Evolutionary conservation across 1,140 invertebrate species (phyloP).

Genomic region (Sinonovacula constricta): DNA sequence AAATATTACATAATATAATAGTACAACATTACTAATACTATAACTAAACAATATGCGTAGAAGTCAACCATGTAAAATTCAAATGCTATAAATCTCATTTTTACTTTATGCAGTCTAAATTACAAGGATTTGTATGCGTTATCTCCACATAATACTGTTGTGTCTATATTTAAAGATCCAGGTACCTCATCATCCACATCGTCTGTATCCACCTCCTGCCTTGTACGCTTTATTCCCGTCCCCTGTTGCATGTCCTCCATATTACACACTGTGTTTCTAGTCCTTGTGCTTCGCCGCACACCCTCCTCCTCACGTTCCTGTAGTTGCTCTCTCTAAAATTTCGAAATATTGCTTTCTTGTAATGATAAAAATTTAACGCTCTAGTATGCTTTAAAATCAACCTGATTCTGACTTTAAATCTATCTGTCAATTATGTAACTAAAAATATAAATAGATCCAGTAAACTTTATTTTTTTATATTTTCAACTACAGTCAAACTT

Average conservation of each 20-base stretch:
- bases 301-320: conserved; percentile 66
- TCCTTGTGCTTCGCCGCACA: conserved; percentile 82
- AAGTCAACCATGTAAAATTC: conserved; percentile 1
- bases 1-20: not conserved
- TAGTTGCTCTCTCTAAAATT: conserved; percentile 36
- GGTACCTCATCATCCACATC: conserved; percentile 16
- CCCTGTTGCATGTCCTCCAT: conserved; percentile 50
- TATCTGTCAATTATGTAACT: not conserved
- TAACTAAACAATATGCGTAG: not conserved
- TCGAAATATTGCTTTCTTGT: not conserved
- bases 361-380: conserved; percentile 5
- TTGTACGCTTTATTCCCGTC: conserved; percentile 42
- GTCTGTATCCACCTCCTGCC: conserved; percentile 50
- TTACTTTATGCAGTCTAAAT: too few species aligned
- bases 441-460: not conserved
- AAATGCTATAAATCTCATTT: not conserved
- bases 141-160: not conserved
- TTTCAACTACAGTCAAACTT: not conserved
- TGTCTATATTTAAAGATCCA: not conserved
- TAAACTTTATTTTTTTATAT: not conserved
- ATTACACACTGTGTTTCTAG: conserved; percentile 80
- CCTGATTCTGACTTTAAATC: not conserved
- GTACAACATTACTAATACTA: not conserved
- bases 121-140: too few species aligned
- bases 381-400: not conserved